These are phyloP conservation scores for Teleiodes luculella DNA, from an alignment of 2,888 invertebrate species.

Conservation along the genomic window DNA sequence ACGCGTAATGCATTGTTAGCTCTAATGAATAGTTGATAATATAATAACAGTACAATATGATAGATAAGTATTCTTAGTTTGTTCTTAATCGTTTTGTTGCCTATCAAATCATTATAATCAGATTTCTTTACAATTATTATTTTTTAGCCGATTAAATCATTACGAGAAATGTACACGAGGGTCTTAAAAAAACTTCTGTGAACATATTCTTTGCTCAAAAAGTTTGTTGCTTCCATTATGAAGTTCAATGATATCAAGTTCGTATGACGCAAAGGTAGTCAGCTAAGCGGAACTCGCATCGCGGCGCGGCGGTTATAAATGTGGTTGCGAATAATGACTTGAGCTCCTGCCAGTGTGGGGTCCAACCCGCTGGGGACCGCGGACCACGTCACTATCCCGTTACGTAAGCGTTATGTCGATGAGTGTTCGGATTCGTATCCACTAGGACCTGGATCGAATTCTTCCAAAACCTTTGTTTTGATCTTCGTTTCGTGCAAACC, in stretches of 20 bases:
- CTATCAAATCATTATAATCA: not conserved
- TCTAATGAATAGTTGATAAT: conserved; percentile 2
- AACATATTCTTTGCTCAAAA: not conserved
- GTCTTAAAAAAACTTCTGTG: too few relatives aligned
- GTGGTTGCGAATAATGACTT: not conserved
- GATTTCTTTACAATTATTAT: too few relatives aligned
- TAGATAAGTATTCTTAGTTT: not conserved
- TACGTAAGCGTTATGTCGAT: conserved; percentile 25
- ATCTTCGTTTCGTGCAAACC: too few relatives aligned
- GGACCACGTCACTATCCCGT: conserved; percentile 31
- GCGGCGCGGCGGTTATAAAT: not conserved
- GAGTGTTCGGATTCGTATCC: too few relatives aligned
- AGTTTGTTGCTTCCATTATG: not conserved
- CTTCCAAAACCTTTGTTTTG: too few relatives aligned
- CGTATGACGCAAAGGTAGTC: conserved; percentile 7
- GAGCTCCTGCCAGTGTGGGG: not conserved
- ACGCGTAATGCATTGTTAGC: conserved; percentile 6
- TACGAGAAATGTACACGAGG: too few relatives aligned
- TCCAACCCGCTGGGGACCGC: not conserved
- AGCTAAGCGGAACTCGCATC: conserved; percentile 19
- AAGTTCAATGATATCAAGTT: conserved; percentile 9
- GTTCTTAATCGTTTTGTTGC: not conserved
- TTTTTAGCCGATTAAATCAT: not conserved
- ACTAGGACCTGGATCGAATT: too few relatives aligned
- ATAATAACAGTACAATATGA: conserved; percentile 3